Evolutionary conservation across 2,113 vertebrate genomes (phyloP), one percentile per base, ranked within the genome.

Genomic region (Aythya baeri): DNA sequence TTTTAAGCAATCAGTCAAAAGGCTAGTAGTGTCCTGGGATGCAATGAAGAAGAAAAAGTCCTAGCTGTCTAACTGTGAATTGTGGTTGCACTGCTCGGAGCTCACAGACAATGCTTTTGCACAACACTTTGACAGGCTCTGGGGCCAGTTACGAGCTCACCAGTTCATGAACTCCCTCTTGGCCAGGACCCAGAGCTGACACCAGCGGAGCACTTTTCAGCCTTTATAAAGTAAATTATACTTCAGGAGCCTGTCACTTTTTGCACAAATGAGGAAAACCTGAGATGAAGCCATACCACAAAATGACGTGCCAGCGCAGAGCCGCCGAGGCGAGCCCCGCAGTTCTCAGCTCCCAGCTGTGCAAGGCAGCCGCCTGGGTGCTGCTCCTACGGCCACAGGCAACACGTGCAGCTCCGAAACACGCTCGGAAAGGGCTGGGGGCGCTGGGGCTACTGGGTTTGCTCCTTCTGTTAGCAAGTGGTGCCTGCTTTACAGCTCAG

Each of bases 151-250:
- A 87, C 36, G 4, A 94, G 57, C 63, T 89, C 55, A 43, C 63
- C 26, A 3, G 70, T 94, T 94, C 92, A 67, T 65, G 87, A 95
- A 84, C 83, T 95, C 79, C 52, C 26, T 73, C 54, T 91, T 81
- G 89, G 72, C 89, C 80, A 17, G 29, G 44, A 52, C 74, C 86
- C 80, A 88, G 71, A 95, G 80, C 75, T 93, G 84, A 87, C 70
- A 92, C 86, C 84, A 95, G 78, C 90, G 94, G 94, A 91, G 80
- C 93, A 91, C 59, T 88, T 94, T 86, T 95, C 36, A 59, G 55
- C 72, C 90, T 90, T 93, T 94, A 80, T 67, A 89, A 91, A 96
- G 79, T 83, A 94, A 94, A 91, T 88, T 83, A n/a, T 88, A 81
- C 61, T 44, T 78, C 88, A 83, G 36, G 70, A 88, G 74, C n/a